A percentile compares a stretch with the other conserved stretches of the same genome.
These are phyloP conservation scores for Synergus gifuensis DNA, from an alignment of 2,888 invertebrate genomes.

Conservation along the genomic window DNA sequence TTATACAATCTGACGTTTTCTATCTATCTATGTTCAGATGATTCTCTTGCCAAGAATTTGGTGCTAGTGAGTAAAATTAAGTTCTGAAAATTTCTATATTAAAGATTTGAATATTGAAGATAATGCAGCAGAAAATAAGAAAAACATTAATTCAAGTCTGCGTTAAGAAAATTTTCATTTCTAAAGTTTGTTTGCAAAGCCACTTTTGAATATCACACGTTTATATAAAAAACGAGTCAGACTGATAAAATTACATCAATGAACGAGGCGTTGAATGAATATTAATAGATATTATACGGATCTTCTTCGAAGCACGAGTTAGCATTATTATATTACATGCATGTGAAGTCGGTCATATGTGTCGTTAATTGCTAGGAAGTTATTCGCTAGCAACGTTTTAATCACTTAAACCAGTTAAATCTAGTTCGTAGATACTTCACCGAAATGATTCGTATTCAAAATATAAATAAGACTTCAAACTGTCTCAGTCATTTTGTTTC, in stretches of 20 bases:
- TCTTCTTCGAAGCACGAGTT: slow-evolving; percentile 15
- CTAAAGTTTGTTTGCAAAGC: too few species aligned
- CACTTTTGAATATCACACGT: too few species aligned
- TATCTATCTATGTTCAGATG: too few species aligned
- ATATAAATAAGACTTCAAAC: slow-evolving; percentile 1
- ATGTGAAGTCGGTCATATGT: neutral
- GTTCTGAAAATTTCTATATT: too few species aligned
- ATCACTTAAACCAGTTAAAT: slow-evolving; percentile 24
- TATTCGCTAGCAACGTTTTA: slow-evolving; percentile 8
- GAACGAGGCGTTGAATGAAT: slow-evolving; percentile 16
- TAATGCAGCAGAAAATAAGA: too few species aligned
- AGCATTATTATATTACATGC: neutral
- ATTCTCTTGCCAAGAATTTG: too few species aligned
- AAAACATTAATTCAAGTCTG: too few species aligned
- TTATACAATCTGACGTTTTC: too few species aligned
- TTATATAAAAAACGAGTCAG: neutral
- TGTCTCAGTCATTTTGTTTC: neutral
- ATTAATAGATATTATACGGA: slow-evolving; percentile 7
- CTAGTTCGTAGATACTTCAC: slow-evolving; percentile 6
- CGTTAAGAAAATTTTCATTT: too few species aligned
- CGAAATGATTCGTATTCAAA: slow-evolving; percentile 1
- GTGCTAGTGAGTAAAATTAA: too few species aligned
- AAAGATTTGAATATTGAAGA: too few species aligned
- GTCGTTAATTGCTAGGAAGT: slow-evolving; percentile 1
- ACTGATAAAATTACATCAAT: neutral